phyloP scores from a whole-genome alignment of 1,140 invertebrate species.

The Steinernema khuongi region DNA sequence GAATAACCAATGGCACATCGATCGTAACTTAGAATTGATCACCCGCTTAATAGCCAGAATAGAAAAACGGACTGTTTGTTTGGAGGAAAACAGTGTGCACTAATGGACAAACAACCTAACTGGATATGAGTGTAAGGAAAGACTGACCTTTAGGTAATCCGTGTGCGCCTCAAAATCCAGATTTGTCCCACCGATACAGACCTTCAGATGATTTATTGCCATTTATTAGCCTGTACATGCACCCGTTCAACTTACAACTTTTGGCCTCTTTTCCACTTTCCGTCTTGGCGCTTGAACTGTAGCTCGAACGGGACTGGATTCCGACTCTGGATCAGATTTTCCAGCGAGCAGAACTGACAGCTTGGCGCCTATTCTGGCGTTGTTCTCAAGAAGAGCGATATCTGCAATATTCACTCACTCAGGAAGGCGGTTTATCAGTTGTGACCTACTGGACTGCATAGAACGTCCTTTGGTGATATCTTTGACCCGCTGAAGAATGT shows the following conservation, averaged over 20 bases:
- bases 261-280: slow-evolving; percentile 43
- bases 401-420: slow-evolving; percentile 64
- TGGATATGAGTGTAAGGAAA: too few relatives aligned
- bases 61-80: too few relatives aligned
- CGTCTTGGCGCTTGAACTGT: too few relatives aligned
- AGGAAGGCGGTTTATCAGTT: not conserved
- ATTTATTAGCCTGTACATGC: not conserved
- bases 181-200: slow-evolving; percentile 77
- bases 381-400: slow-evolving; percentile 83
- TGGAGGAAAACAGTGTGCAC: too few relatives aligned
- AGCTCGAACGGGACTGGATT: not conserved
- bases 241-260: slow-evolving; percentile 30
- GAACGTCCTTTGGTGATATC: slow-evolving; percentile 74
- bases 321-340: not conserved
- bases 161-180: slow-evolving; percentile 71
- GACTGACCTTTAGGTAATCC: slow-evolving; percentile 60
- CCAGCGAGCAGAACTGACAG: slow-evolving; percentile 69
- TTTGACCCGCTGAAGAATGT: slow-evolving; percentile 72
- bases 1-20: too few relatives aligned
- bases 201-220: slow-evolving; percentile 61
- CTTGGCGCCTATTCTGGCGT: slow-evolving; percentile 75
- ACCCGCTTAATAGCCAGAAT: too few relatives aligned
- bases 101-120: too few relatives aligned
- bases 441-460: slow-evolving; percentile 69
- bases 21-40: too few relatives aligned